Evolutionary conservation across 1,140 invertebrate species (phyloP), one percentile per base, ranked within the genome.

Genomic region (Drosophila nasuta): DNA sequence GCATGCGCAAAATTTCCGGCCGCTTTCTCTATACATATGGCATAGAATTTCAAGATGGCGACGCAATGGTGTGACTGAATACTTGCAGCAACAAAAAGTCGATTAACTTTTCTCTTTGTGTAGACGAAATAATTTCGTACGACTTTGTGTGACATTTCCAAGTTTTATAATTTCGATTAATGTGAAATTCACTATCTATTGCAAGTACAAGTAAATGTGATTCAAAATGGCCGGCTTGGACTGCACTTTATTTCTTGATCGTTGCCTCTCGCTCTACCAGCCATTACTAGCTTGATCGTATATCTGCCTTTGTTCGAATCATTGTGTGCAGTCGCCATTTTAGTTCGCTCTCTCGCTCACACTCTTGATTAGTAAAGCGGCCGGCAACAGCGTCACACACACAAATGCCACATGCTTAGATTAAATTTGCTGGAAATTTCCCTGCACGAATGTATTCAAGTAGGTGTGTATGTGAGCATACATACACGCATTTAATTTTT

Each of bases 351-450:
- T 69, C 68, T 77, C 59, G 8, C 68, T 72, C 25, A 10, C 62
- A 71, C 51, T 74, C 20, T 51, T 59, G 58, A 17, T n/a, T 57
- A 28, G 45, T 41, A 17, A 58, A 70, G 81, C 76, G 69, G 90
- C 86, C 86, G 86, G 82, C 75, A 87, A 82, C 75, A 81, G 73
- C 68, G 82, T 81, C 79, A 83, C 45, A 68, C 65, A 56, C 41
- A 56, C 54, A 69, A 25, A 25, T 59, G 33, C 54, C 75, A 75
- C 70, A 85, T 77, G 58, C 46, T 13, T 60, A 66, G 66, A 70
- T 82, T 68, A 51, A 72, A 76, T 68, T 85, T 89, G 74, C 83
- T 90, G 82, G 85, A 82, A 91, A 59, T 91, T 91, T 80, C 90
- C 64, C 69, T 81, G 62, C 33, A 38, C 68, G 60, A 46, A 56